Base-by-base conservation (phyloP, 2,888 invertebrate genomes). In the Tenodera sinensis region DNA sequence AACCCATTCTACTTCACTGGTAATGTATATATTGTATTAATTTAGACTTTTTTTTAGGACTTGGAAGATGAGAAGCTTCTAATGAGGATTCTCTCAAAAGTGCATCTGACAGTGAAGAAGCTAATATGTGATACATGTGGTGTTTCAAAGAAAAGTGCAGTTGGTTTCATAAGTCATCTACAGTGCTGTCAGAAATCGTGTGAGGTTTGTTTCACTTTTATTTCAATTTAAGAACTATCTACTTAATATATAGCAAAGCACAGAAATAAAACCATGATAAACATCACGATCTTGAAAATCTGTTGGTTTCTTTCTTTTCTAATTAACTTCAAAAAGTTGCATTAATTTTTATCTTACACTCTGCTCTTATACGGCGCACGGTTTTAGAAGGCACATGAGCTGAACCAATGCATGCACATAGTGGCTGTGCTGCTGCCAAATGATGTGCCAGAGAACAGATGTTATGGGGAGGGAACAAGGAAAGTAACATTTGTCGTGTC, bases 131-230 rank as follows among this genome's bases (percentile, higher is more conserved):
- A 94, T 90, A 92, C 92, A 88, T 96, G 96, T 92, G 93, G 93
- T 0, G 91, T 84, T 9, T 83, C 30, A 27, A 93, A 95, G 92
- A 93, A 93, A 82, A 95, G 95, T 4, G 94, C 93, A 4, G 91
- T 93, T 54, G 96, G 96, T 34, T 96, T 95, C 91, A 93, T 95
- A 89, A 95, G 96, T 0, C 96, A 96, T 92, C 92, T 95, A 85
- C 92, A 94, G 86, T 94, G 94, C 88, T 96, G 96, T 91, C 95
- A 95, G 28, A 95, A 95, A 92, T 92, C 94, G 8, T 94, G 94
- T 28, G 93, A 94, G 93, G 95, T 95, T 92, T 91, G 91, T 91
- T 9, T 83, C 28, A 47, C 54, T 83, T 28, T 27, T 83, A 25
- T n/a, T 27, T n/a, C 0, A 83, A 83, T 83, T 71, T 71, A 20